A percentile compares a stretch with the other conserved stretches of the same genome.
These are phyloP conservation scores for Apotomis turbidana DNA, from an alignment of 2,888 invertebrate species.

Conservation along the genomic window DNA sequence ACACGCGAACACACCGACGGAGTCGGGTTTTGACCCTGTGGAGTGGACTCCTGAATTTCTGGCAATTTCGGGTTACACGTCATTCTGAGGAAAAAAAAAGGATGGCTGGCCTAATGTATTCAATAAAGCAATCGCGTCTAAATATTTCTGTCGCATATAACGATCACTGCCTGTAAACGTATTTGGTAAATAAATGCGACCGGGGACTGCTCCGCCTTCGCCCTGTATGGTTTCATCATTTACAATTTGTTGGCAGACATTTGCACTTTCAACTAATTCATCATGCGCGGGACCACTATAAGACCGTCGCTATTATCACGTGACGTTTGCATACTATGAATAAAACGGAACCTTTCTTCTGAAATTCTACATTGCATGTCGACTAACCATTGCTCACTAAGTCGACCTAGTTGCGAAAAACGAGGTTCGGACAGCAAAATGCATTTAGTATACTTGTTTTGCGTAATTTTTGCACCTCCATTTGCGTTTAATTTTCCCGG, in stretches of 20 bases:
- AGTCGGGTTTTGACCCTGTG: background rate
- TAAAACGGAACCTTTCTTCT: slow-evolving; percentile 2
- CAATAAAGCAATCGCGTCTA: background rate
- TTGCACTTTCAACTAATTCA: background rate
- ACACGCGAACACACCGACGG: background rate
- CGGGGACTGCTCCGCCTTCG: background rate
- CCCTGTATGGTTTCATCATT: slow-evolving; percentile 1
- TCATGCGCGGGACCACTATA: too few species aligned
- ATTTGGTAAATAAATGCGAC: slow-evolving; percentile 9
- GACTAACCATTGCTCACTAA: background rate
- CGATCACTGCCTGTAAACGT: background rate
- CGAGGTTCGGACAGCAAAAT: too few species aligned
- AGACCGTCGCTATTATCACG: background rate
- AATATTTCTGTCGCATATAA: background rate
- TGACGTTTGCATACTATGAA: background rate
- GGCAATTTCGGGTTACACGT: background rate
- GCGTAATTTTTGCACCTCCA: too few species aligned
- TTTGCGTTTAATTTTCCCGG: too few species aligned
- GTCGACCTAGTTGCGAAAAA: background rate
- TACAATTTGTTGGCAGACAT: background rate
- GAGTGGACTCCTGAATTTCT: slow-evolving; percentile 9
- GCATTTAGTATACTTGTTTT: too few species aligned
- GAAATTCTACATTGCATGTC: background rate
- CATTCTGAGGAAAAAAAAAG: background rate
- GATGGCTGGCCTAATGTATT: background rate